Evolutionary conservation across 53 echinoderm and acorn worm species (phyloP).

Genomic region (Arbacia lixula): DNA sequence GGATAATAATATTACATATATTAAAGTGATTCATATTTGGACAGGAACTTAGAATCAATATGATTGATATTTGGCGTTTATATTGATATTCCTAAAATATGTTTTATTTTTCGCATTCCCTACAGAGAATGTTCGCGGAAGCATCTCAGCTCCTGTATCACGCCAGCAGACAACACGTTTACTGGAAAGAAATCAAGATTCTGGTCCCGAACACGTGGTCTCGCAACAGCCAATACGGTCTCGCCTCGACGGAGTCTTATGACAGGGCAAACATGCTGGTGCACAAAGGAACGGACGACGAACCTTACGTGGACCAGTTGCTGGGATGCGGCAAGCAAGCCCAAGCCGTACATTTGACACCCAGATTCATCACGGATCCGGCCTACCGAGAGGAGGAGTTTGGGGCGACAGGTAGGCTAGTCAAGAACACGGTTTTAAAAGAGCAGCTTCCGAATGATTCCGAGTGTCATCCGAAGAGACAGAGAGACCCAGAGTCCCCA

Average conservation of each 20-base stretch:
- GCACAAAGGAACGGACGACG: neutral
- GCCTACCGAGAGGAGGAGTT: neutral
- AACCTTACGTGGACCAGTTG: constrained; percentile 12
- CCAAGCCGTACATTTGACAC: neutral
- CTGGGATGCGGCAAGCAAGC: constrained; percentile 39
- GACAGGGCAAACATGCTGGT: constrained; percentile 20
- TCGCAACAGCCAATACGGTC: neutral
- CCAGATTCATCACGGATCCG: neutral
- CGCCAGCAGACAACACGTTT: constrained; percentile 41
- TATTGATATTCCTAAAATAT: neutral
- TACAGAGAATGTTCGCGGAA: constrained; percentile 17
- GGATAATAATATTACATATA: no score
- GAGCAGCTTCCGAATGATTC: no score
- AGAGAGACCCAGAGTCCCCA: no score
- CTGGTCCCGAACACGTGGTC: constrained; percentile 41
- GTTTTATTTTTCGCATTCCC: neutral
- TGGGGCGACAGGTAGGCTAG: constrained; percentile 25
- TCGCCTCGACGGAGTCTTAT: constrained; percentile 1
- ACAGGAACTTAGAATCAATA: no score
- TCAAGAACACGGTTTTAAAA: no score
- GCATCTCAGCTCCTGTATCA: constrained; percentile 25
- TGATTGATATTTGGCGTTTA: neutral
- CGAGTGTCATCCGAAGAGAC: no score
- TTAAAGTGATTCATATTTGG: no score
- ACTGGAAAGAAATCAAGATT: constrained; percentile 47